Conservation (phyloP, 2,888 invertebrate species). For the Prenolepis imparis region DNA sequence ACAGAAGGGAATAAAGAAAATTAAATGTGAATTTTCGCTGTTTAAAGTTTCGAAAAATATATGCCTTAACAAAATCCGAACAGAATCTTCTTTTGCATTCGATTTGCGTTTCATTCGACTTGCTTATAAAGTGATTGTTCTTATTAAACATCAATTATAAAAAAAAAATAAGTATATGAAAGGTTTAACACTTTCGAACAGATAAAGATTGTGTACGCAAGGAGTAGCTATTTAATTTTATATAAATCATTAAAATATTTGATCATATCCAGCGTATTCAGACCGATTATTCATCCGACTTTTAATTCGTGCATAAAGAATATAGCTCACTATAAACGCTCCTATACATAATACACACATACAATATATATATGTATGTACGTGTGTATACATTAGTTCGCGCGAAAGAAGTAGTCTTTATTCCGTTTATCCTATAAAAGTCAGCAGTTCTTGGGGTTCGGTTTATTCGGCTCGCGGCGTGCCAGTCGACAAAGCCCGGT, state of each 20-base stretch:
- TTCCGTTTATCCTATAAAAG: constrained; percentile 82
- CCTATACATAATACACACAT: neutral
- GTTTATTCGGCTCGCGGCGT: constrained; percentile 79
- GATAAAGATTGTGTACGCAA: too few relatives aligned
- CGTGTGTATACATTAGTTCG: constrained; percentile 29
- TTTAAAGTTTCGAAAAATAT: neutral
- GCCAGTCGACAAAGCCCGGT: constrained; percentile 82
- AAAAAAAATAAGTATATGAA: too few relatives aligned
- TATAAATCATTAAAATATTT: too few relatives aligned
- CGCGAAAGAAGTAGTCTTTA: constrained; percentile 74
- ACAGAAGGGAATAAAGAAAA: neutral
- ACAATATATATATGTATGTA: neutral
- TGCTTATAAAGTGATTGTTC: neutral
- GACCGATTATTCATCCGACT: constrained; percentile 8
- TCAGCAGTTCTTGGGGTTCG: constrained; percentile 80
- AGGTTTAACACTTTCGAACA: too few relatives aligned
- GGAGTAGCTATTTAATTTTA: too few relatives aligned
- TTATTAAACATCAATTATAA: neutral
- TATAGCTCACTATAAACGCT: too few relatives aligned
- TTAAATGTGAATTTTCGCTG: neutral
- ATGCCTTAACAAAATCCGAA: neutral
- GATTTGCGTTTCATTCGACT: neutral
- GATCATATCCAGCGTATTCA: neutral
- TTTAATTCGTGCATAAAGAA: constrained; percentile 16
- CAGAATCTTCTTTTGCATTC: neutral